These are phyloP conservation scores for Brachionus asplanchnoidis DNA, from an alignment of 1,140 invertebrate species.

Conservation along the genomic window DNA sequence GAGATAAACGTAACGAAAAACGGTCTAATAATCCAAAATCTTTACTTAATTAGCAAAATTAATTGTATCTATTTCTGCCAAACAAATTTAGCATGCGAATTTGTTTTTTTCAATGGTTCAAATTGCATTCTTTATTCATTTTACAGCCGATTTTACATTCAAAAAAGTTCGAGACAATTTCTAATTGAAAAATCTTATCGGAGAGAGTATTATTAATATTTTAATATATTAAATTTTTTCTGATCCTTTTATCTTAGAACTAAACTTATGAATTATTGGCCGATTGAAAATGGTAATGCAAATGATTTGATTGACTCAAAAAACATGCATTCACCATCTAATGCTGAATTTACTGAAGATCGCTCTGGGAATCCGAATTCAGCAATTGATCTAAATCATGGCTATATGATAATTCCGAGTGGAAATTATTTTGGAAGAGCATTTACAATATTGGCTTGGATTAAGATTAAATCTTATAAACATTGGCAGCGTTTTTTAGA, in stretches of 20 bases:
- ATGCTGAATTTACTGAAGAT: neutral
- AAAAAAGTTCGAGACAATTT: neutral
- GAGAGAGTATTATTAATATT: neutral
- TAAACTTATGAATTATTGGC: neutral
- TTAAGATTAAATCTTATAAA: neutral
- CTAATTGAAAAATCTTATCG: neutral
- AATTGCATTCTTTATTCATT: neutral
- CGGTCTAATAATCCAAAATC: too few relatives aligned
- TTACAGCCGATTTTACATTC: neutral
- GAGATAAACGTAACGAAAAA: too few relatives aligned
- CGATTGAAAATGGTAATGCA: neutral
- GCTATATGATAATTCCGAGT: neutral
- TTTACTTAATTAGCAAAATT: neutral
- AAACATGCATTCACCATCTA: neutral
- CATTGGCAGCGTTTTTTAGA: neutral
- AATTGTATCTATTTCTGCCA: neutral
- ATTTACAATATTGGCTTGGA: neutral
- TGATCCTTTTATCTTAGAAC: neutral
- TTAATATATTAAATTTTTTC: neutral
- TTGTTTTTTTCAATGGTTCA: neutral
- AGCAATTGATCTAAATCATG: neutral
- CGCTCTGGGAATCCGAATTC: neutral
- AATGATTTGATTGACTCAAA: neutral
- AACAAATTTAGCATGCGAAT: neutral
- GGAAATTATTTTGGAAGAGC: neutral